These are phyloP conservation scores for Prosopocoilus inquinatus DNA, from an alignment of 2,888 invertebrate genomes.

Conservation along the genomic window DNA sequence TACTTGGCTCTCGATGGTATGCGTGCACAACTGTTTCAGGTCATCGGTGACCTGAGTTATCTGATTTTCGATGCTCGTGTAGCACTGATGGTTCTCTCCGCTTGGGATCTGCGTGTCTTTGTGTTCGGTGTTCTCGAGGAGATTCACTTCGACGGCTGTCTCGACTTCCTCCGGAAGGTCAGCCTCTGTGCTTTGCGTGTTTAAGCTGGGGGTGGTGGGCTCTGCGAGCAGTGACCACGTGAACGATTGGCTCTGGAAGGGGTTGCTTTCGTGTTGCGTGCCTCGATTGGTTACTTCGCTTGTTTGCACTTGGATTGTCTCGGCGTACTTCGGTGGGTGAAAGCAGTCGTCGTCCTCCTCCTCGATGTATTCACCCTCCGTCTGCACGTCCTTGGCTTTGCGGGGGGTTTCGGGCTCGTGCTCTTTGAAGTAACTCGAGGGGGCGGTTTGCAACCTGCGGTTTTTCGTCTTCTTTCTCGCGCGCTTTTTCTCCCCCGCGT, in stretches of 20 bases:
- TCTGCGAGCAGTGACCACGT: neutral
- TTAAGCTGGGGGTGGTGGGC: neutral
- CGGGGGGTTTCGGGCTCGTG: neutral
- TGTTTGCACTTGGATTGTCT: too few relatives aligned
- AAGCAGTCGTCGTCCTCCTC: neutral
- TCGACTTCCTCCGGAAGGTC: neutral
- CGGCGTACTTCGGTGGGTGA: too few relatives aligned
- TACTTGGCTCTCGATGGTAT: neutral
- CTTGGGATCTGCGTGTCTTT: slow-evolving; percentile 12
- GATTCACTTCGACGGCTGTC: neutral
- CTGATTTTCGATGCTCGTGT: neutral
- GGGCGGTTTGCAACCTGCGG: neutral
- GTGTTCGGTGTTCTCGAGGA: neutral
- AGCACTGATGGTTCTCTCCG: slow-evolving; percentile 5
- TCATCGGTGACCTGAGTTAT: slow-evolving; percentile 9
- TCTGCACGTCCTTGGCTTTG: neutral
- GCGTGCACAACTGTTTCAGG: neutral
- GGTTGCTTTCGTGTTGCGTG: too few relatives aligned
- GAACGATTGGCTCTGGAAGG: neutral
- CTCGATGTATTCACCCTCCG: neutral
- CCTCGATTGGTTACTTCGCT: too few relatives aligned
- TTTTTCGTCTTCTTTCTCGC: neutral
- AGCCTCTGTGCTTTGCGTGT: neutral
- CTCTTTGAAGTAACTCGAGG: neutral
- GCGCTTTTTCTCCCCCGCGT: neutral